phyloP scores from a whole-genome alignment of 2,888 invertebrate genomes.

The Metacarcinus magister region DNA sequence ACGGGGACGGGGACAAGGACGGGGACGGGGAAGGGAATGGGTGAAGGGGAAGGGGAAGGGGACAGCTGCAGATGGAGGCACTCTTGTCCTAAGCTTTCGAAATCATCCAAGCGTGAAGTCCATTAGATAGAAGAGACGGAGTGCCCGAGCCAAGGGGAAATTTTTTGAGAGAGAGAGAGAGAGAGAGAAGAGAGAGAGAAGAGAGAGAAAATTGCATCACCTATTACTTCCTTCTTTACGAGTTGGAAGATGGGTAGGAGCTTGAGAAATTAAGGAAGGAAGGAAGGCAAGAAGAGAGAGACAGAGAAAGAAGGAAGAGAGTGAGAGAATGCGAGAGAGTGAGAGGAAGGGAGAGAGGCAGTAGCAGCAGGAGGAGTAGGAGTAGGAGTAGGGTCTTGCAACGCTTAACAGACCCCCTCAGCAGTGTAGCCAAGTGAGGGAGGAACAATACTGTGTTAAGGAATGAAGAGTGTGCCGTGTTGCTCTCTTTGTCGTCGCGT shows the following conservation, averaged over 20 bases:
- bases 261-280: too few species aligned
- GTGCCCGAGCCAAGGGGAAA: neutral
- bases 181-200: neutral
- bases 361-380: neutral
- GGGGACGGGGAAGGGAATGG: neutral
- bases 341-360: neutral
- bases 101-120: constrained; percentile 43
- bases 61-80: neutral
- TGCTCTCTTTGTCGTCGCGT: neutral
- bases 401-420: neutral
- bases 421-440: neutral
- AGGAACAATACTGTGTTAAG: neutral
- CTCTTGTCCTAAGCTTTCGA: constrained; percentile 48
- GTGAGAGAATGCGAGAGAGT: neutral
- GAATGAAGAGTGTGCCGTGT: neutral
- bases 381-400: neutral
- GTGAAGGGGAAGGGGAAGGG: neutral
- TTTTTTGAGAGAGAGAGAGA: neutral
- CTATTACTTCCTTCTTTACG: neutral
- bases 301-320: neutral
- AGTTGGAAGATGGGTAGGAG: neutral
- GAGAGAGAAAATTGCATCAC: neutral
- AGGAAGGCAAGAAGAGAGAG: neutral
- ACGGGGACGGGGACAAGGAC: neutral
- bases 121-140: constrained; percentile 20